A percentile compares a stretch with the other conserved stretches of the same genome.
Evolutionary conservation across 64 coral and sea anemone species (phyloP).

Genomic region (Pocillopora damicornis): DNA sequence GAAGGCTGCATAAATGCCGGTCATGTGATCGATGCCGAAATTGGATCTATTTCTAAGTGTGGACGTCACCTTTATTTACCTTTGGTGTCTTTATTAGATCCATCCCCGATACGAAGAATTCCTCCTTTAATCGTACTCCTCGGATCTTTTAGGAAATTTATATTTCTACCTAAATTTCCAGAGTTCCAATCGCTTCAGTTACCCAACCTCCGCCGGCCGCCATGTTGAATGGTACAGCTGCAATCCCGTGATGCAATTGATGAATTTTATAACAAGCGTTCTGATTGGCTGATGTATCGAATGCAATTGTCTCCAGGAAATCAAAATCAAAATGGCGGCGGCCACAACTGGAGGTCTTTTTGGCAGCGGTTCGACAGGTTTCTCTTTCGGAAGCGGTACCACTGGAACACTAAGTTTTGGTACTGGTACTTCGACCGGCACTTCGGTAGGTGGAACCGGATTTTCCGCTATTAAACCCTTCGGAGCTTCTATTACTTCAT

Average conservation of each 20-base stretch:
- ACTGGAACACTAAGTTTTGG: slow-evolving; percentile 21
- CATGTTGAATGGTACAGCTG: slow-evolving; percentile 7
- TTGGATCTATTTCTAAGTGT: background rate
- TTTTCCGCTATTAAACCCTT: slow-evolving; percentile 51
- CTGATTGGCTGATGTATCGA: slow-evolving; percentile 35
- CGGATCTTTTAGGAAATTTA: background rate
- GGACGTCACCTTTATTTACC: background rate
- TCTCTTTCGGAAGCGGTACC: slow-evolving; percentile 7
- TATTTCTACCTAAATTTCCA: background rate
- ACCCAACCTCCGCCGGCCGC: background rate
- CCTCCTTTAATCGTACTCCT: background rate
- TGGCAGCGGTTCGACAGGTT: slow-evolving; percentile 22
- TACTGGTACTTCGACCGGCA: background rate
- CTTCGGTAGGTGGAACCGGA: background rate
- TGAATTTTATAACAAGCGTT: slow-evolving; percentile 21
- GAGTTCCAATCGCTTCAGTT: background rate
- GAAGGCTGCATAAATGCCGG: background rate
- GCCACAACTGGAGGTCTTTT: slow-evolving; percentile 38
- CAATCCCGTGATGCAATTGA: slow-evolving; percentile 39
- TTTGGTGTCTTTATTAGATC: slow-evolving; percentile 39
- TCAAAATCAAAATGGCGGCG: slow-evolving; percentile 63
- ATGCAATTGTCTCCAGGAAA: background rate
- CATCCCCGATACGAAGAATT: background rate
- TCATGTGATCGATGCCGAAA: background rate
- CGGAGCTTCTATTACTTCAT: slow-evolving; percentile 6